Conservation (phyloP, 1,140 invertebrate genomes). For the Drosophila micromelanica region DNA sequence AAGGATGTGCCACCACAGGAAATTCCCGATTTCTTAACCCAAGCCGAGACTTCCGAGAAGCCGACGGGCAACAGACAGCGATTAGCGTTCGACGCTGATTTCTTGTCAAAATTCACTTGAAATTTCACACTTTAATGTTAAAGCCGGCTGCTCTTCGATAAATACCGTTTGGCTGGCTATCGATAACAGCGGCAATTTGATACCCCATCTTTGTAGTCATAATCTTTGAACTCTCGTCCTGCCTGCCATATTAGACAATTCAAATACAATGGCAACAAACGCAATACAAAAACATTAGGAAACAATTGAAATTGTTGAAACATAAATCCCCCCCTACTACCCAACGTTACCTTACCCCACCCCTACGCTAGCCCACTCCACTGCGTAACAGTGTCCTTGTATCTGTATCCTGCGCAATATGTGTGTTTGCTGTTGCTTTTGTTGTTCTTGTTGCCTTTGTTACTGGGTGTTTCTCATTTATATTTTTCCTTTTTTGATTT, state of each 20-base stretch:
- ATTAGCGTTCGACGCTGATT: constrained; percentile 56
- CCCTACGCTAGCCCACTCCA: constrained; percentile 29
- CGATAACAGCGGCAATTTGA: constrained; percentile 62
- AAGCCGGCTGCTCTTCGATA: constrained; percentile 28
- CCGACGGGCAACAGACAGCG: constrained; percentile 21
- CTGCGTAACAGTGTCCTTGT: constrained; percentile 34
- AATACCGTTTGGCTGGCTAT: constrained; percentile 20
- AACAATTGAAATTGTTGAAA: constrained; percentile 81
- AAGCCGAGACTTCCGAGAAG: constrained; percentile 64
- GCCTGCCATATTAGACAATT: constrained; percentile 67
- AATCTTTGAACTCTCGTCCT: constrained; percentile 69
- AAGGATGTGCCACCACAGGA: constrained; percentile 46
- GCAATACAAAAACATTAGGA: constrained; percentile 77
- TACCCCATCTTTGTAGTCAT: constrained; percentile 41
- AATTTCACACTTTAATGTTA: constrained; percentile 77
- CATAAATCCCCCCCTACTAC: constrained; percentile 61
- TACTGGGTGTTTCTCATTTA: constrained; percentile 39
- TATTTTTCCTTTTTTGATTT: constrained; percentile 22
- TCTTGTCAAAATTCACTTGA: constrained; percentile 75
- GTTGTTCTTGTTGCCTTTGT: constrained; percentile 62
- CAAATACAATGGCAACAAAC: constrained; percentile 69
- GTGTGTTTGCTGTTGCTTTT: constrained; percentile 44
- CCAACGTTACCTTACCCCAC: constrained; percentile 30
- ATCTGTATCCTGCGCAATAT: constrained; percentile 75
- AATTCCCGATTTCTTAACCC: constrained; percentile 67